Evolutionary conservation across 2,113 vertebrate species (phyloP), one percentile per base, ranked within the genome.

Genomic region (Odontesthes bonariensis): DNA sequence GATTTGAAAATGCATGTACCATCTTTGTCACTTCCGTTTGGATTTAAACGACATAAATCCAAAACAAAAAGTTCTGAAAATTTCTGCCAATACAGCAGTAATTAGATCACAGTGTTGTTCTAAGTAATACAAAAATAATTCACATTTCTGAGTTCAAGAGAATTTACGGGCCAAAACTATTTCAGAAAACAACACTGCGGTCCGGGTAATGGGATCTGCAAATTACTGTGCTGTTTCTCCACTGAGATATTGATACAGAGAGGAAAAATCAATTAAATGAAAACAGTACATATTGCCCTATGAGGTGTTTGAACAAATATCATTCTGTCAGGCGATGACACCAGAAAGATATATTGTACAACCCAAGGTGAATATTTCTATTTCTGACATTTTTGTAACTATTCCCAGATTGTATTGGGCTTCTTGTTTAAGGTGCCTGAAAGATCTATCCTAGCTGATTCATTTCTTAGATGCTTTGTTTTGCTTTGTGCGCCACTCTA

Each of bases 391-490:
- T 83, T 88, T 86, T 78, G 73, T 84, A 87, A 86, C 80, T 82
- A 75, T 83, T 88, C 78, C 84, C 83, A 75, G 42, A 70, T 84
- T 52, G 56, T 84, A 84, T 88, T 81, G 58, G 76, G 68, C 75
- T 73, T 86, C 71, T 90, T 92, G 83, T 89, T 91, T 88, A 88
- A 80, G 81, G 64, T 27, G 54, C 83, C 84, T 83, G 77, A 79
- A 85, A 87, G 73, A 92, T 90, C 87, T 82, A 83, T 91, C 78
- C 78, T 67, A 71, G 55, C 63, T 90, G 86, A 92, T 89, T 88
- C 89, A 86, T 88, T 89, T 83, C 86, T 77, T 72, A 68, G 86
- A 86, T 88, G 86, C 79, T 88, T 91, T 89, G 84, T 88, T 92
- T 85, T 77, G 40, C 75, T 90, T 89, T 84, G 64, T 80, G 47